These are phyloP conservation scores for Rachycentron canadum DNA, from an alignment of 2,797 vertebrate species.

Conservation along the genomic window DNA sequence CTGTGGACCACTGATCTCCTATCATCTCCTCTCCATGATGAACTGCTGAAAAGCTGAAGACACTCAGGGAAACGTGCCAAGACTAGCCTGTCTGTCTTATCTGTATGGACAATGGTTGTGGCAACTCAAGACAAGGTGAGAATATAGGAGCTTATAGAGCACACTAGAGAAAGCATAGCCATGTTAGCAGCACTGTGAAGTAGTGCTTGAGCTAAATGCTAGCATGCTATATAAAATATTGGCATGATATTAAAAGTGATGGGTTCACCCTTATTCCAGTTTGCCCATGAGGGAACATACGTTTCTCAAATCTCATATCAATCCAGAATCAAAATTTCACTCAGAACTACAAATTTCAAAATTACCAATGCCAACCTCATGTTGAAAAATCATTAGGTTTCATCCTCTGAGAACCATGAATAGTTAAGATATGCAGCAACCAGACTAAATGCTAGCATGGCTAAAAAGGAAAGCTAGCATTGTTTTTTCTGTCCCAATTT, in stretches of 20 bases:
- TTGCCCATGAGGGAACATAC: no score
- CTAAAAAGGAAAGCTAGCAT: slow-evolving; percentile 1
- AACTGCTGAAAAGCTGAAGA: not conserved
- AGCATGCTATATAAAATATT: no score
- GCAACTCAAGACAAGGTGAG: not conserved
- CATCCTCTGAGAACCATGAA: not conserved
- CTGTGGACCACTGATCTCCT: not conserved
- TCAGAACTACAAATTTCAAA: not conserved
- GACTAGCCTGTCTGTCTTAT: not conserved
- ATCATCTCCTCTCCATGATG: not conserved
- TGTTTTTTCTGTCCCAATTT: not conserved
- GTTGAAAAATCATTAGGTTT: not conserved
- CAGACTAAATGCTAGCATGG: not conserved
- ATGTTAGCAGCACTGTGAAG: not conserved
- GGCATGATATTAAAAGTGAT: no score
- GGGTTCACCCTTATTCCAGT: no score
- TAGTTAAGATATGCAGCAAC: not conserved
- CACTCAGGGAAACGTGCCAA: not conserved
- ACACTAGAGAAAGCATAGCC: not conserved
- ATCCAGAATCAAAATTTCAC: no score
- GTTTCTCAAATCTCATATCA: no score
- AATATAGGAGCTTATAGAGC: not conserved
- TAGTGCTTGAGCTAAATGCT: not conserved
- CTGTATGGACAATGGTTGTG: not conserved
- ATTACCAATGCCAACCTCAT: not conserved